phyloP scores from a whole-genome alignment of 64 coral and sea anemone species.

The Catalaphyllia jardinei region DNA sequence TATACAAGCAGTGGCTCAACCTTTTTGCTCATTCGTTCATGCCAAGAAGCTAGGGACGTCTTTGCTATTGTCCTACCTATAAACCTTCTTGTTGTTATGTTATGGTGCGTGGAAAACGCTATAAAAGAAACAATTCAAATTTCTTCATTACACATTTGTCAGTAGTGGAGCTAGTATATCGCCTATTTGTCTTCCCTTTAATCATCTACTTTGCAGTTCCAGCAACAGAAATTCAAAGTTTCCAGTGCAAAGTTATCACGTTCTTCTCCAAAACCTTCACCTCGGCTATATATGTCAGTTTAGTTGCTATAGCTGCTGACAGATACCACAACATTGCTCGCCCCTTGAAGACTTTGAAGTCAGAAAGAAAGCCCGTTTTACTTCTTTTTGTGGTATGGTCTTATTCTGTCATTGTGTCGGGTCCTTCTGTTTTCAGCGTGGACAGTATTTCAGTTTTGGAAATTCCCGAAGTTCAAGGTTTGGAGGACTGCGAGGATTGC shows the following conservation, averaged over 20 bases:
- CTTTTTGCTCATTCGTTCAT: background rate
- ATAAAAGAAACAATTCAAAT: slow-evolving; percentile 38
- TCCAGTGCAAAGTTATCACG: slow-evolving; percentile 13
- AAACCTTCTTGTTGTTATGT: slow-evolving; percentile 30
- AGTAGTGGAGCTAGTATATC: slow-evolving; percentile 14
- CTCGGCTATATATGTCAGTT: slow-evolving; percentile 22
- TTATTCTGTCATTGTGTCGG: background rate
- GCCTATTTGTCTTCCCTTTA: slow-evolving; percentile 7
- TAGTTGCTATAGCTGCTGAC: slow-evolving; percentile 29
- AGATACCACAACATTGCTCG: slow-evolving; percentile 40
- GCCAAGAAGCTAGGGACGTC: background rate
- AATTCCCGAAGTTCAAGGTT: background rate
- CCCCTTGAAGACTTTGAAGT: slow-evolving; percentile 10
- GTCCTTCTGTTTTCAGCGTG: background rate
- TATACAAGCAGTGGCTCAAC: background rate
- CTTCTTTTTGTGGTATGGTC: slow-evolving; percentile 14
- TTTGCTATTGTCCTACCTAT: background rate
- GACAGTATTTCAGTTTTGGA: slow-evolving; percentile 23
- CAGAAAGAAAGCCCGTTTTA: background rate
- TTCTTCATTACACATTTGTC: slow-evolving; percentile 65
- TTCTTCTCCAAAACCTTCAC: background rate
- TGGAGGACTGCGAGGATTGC: background rate
- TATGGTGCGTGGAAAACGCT: slow-evolving; percentile 42
- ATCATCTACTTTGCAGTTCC: background rate
- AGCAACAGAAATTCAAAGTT: background rate